These are phyloP conservation scores for Oncorhynchus masou DNA, from an alignment of 2,113 vertebrate genomes.

Conservation along the genomic window DNA sequence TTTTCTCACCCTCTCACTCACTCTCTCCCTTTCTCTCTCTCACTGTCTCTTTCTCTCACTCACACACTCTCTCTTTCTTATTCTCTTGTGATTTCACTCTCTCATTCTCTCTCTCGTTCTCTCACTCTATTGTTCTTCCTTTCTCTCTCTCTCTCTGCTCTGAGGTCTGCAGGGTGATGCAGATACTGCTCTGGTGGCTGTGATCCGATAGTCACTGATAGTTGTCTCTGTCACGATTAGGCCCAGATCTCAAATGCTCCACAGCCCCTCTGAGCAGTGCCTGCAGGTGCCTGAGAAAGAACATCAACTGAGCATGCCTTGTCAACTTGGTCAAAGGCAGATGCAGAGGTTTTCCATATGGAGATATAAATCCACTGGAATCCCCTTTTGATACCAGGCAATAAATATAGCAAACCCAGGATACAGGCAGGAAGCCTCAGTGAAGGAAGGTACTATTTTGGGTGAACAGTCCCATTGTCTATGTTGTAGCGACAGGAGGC, in stretches of 20 bases:
- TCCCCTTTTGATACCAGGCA: slow-evolving; percentile 53
- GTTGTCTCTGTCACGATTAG: not conserved
- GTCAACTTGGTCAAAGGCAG: slow-evolving; percentile 11
- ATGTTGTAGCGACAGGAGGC: slow-evolving; percentile 31
- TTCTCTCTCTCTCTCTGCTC: not conserved
- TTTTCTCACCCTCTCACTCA: too few relatives aligned
- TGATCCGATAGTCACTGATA: not conserved
- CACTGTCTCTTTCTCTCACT: not conserved
- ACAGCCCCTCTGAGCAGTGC: slow-evolving; percentile 18
- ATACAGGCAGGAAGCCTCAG: slow-evolving; percentile 61
- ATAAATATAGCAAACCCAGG: slow-evolving; percentile 51
- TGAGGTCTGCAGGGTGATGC: not conserved
- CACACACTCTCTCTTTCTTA: not conserved
- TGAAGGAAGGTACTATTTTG: slow-evolving; percentile 68
- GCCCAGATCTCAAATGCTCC: not conserved
- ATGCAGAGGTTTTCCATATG: slow-evolving; percentile 25
- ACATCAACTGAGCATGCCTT: slow-evolving; percentile 10
- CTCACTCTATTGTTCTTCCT: not conserved
- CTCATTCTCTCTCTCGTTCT: not conserved
- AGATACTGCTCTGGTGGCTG: not conserved
- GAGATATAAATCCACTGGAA: slow-evolving; percentile 46
- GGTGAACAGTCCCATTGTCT: slow-evolving; percentile 69
- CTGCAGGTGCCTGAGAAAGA: slow-evolving; percentile 13
- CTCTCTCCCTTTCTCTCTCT: not conserved
- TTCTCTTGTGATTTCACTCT: not conserved